phyloP scores from a whole-genome alignment of 2,797 vertebrate species.

The Lemur catta region DNA sequence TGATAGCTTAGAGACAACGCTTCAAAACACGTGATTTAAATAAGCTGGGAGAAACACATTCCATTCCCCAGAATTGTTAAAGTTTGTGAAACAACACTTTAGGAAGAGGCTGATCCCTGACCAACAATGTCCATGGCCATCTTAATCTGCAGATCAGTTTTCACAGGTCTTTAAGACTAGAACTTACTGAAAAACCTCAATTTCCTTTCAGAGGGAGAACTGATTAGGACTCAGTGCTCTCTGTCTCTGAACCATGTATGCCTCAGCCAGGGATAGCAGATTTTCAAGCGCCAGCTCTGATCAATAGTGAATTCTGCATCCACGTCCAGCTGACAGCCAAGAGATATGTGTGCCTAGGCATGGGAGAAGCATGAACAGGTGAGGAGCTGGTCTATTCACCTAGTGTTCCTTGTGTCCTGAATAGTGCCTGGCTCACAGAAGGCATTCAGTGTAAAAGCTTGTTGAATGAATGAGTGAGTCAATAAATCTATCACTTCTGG shows the following conservation, averaged over 20 bases:
- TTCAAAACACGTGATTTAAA: background rate
- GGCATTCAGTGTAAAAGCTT: background rate
- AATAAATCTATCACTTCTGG: background rate
- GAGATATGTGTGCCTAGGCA: background rate
- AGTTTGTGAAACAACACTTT: background rate
- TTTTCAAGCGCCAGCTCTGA: constrained; percentile 1
- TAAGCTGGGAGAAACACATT: background rate
- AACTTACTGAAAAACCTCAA: constrained; percentile 35
- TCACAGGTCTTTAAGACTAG: background rate
- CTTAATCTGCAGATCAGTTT: background rate
- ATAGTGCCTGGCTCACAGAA: background rate
- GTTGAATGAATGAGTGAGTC: background rate
- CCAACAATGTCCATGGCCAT: background rate
- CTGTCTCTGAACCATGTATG: background rate
- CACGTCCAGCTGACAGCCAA: background rate
- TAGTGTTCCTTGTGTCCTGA: background rate
- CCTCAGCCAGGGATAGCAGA: background rate
- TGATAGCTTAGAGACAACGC: background rate
- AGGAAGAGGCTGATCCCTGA: background rate
- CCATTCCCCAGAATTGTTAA: background rate
- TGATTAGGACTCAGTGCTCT: background rate
- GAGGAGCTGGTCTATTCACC: background rate
- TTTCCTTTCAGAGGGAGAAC: constrained; percentile 49
- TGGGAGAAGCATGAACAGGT: background rate
- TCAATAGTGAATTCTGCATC: background rate